A percentile compares a stretch with the other conserved stretches of the same genome.
Conservation (phyloP, 1,140 invertebrate species). For the Helicorthomorpha holstii region DNA sequence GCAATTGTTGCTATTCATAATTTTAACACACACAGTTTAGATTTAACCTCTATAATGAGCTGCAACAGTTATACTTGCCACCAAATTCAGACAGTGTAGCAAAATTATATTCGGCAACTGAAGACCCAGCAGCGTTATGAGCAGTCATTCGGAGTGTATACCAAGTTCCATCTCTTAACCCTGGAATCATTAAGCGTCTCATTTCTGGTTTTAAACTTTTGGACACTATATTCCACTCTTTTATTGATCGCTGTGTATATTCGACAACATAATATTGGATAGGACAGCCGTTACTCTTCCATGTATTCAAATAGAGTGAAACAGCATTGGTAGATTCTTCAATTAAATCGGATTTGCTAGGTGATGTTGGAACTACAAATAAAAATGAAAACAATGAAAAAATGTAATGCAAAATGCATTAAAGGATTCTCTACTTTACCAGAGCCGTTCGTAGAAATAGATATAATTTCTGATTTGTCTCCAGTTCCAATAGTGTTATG, state of each 20-base stretch:
- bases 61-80: constrained; percentile 1
- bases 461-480: constrained; percentile 10
- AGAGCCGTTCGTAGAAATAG: constrained; percentile 10
- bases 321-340: constrained; percentile 41
- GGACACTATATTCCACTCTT: constrained; percentile 12
- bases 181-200: constrained; percentile 21
- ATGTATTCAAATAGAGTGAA: constrained; percentile 65
- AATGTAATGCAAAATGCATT: background rate
- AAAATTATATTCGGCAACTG: constrained; percentile 15
- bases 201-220: constrained; percentile 16
- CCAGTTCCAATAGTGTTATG: constrained; percentile 25
- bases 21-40: background rate
- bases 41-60: too few species aligned
- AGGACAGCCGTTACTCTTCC: constrained; percentile 75
- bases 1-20: background rate
- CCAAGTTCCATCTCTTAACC: constrained; percentile 25
- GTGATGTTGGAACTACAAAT: constrained; percentile 2
- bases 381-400: background rate
- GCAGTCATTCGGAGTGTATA: constrained; percentile 27
- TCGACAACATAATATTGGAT: constrained; percentile 74
- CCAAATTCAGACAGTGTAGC: constrained; percentile 19
- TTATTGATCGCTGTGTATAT: constrained; percentile 29
- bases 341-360: background rate
- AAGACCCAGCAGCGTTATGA: constrained; percentile 25
- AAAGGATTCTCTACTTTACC: constrained; percentile 1